These are phyloP conservation scores for Anas georgica DNA, from an alignment of 2,797 vertebrate species.

Conservation along the genomic window DNA sequence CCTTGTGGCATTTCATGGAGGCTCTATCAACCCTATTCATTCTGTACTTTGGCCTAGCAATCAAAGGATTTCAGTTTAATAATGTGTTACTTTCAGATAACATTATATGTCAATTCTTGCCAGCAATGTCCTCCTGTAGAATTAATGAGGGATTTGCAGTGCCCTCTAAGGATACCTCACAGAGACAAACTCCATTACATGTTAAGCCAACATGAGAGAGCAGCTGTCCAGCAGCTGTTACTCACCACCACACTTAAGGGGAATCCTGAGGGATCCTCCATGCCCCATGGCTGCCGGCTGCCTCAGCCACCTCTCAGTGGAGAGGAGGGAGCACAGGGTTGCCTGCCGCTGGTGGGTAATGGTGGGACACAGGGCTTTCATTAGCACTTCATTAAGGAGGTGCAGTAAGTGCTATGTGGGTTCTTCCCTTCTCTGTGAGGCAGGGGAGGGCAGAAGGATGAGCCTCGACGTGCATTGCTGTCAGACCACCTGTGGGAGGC, in stretches of 20 bases:
- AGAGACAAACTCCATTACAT: no score
- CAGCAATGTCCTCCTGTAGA: not conserved
- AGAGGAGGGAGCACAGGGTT: not conserved
- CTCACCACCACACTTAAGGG: no score
- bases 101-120: fast-evolving
- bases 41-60: not conserved
- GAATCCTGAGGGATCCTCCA: no score
- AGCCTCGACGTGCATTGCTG: fast-evolving
- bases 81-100: not conserved
- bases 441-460: fast-evolving
- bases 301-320: not conserved
- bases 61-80: not conserved
- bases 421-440: not conserved
- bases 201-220: fast-evolving
- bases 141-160: fast-evolving
- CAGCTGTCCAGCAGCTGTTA: not conserved
- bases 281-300: not conserved
- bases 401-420: fast-evolving
- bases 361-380: no score
- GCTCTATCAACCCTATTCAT: fast-evolving
- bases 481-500: fast-evolving
- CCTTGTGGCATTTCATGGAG: fast-evolving
- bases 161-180: fast-evolving
- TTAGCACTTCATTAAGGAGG: not conserved
- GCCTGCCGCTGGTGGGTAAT: fast-evolving